These are phyloP conservation scores for Aphodius sticticus DNA, from an alignment of 2,888 invertebrate genomes.

Conservation along the genomic window DNA sequence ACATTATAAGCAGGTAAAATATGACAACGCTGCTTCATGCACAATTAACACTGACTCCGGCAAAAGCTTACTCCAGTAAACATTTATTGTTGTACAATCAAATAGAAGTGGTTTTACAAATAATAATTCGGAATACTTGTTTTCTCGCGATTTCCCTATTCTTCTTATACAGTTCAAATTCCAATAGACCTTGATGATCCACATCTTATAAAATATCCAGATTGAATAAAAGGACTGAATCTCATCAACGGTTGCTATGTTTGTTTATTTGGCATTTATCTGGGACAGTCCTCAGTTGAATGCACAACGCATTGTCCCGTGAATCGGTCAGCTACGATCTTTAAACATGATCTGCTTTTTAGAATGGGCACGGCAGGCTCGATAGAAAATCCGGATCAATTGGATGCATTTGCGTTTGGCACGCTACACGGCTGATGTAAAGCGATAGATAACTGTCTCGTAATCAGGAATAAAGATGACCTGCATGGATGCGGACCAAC, in stretches of 20 bases:
- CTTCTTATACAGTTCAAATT: too few relatives aligned
- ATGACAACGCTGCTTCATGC: too few relatives aligned
- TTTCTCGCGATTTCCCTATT: too few relatives aligned
- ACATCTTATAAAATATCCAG: background rate
- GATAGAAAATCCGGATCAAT: background rate
- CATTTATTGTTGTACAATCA: too few relatives aligned
- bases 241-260: background rate
- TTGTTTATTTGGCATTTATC: background rate
- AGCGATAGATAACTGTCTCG: conserved; percentile 4
- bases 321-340: background rate
- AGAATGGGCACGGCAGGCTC: background rate
- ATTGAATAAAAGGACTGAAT: background rate
- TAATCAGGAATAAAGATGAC: conserved; percentile 4
- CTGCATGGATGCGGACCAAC: conserved; percentile 4
- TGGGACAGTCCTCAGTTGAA: background rate
- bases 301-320: conserved; percentile 4
- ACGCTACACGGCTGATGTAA: background rate
- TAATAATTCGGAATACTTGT: too few relatives aligned
- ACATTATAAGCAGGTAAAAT: too few relatives aligned
- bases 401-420: background rate
- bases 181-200: too few relatives aligned
- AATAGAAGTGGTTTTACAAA: too few relatives aligned
- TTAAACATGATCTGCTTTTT: conserved; percentile 4
- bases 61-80: too few relatives aligned
- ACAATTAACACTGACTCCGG: too few relatives aligned